phyloP scores from a whole-genome alignment of 2,797 vertebrate species.

The Chrosomus eos region DNA sequence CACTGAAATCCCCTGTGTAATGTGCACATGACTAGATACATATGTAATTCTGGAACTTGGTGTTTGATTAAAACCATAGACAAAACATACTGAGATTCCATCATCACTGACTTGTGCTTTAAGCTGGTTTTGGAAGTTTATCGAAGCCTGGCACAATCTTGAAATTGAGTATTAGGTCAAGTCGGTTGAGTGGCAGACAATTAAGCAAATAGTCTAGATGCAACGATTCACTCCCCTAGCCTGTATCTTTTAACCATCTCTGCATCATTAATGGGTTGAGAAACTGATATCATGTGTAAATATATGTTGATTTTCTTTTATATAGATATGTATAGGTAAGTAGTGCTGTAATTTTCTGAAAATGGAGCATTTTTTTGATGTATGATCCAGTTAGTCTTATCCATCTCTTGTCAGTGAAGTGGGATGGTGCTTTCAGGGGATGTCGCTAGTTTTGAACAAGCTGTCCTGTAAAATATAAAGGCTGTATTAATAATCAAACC shows the following conservation, averaged over 20 bases:
- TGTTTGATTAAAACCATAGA: conserved; percentile 54
- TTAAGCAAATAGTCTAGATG: conserved; percentile 60
- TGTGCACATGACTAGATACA: conserved; percentile 65
- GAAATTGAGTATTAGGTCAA: conserved; percentile 45
- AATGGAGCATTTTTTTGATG: conserved; percentile 71
- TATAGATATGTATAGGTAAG: conserved; percentile 81
- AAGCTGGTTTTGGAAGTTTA: not conserved
- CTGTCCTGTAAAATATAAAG: not conserved
- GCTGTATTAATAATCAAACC: conserved; percentile 19
- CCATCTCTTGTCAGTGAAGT: conserved; percentile 51
- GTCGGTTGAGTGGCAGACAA: conserved; percentile 60
- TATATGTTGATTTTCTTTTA: conserved; percentile 74
- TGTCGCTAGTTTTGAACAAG: conserved; percentile 28
- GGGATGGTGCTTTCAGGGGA: conserved; percentile 25
- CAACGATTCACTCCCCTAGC: conserved; percentile 55
- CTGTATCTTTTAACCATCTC: conserved; percentile 62
- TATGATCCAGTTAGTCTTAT: conserved; percentile 71
- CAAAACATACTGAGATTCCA: conserved; percentile 49
- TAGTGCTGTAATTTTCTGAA: conserved; percentile 77
- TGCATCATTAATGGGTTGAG: conserved; percentile 60
- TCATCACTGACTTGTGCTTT: conserved; percentile 44
- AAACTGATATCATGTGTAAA: conserved; percentile 79
- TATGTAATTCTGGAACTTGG: conserved; percentile 49
- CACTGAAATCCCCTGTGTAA: conserved; percentile 68
- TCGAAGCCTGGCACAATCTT: conserved; percentile 62